Percentiles rank a stretch among this genome's conserved stretches.
These are phyloP conservation scores for Falcaria lacertinaria DNA, from an alignment of 2,888 invertebrate species.

Conservation along the genomic window DNA sequence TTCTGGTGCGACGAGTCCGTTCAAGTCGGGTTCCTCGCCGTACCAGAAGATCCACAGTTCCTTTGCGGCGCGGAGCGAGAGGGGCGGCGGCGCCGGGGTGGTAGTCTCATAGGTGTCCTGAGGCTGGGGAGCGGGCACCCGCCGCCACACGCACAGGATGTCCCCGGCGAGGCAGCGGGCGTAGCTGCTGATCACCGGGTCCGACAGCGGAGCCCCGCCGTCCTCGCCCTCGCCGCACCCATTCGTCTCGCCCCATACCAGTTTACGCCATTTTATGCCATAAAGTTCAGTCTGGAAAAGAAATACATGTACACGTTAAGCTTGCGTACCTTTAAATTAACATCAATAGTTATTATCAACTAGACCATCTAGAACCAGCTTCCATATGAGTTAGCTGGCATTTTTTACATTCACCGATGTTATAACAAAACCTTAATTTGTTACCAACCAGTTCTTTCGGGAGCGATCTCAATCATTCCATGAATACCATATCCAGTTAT, in stretches of 20 bases:
- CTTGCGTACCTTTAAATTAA: no score
- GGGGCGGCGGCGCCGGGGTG: slow-evolving; percentile 81
- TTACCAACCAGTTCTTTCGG: no score
- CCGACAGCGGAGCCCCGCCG: slow-evolving; percentile 87
- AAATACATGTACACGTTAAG: slow-evolving; percentile 13
- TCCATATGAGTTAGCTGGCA: no score
- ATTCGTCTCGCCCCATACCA: slow-evolving; percentile 87
- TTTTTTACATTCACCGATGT: no score
- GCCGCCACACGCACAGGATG: slow-evolving; percentile 98
- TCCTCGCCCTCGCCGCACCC: slow-evolving; percentile 70
- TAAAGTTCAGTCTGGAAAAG: slow-evolving; percentile 96
- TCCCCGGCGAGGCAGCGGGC: slow-evolving; percentile 95
- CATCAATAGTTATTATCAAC: no score
- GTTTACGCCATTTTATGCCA: slow-evolving; percentile 99
- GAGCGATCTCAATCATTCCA: no score
- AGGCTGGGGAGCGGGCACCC: slow-evolving; percentile 83
- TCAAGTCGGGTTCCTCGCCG: slow-evolving; percentile 96
- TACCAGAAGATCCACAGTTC: slow-evolving; percentile 99
- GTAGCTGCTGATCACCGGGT: slow-evolving; percentile 94
- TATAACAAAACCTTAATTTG: no score
- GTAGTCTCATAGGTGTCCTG: slow-evolving; percentile 74
- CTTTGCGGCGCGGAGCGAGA: slow-evolving; percentile 92
- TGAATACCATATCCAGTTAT: no score
- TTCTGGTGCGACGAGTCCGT: slow-evolving; percentile 90
- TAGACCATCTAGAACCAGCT: no score